Conservation (phyloP, 2,113 vertebrate species). For the Urocolius indicus region DNA sequence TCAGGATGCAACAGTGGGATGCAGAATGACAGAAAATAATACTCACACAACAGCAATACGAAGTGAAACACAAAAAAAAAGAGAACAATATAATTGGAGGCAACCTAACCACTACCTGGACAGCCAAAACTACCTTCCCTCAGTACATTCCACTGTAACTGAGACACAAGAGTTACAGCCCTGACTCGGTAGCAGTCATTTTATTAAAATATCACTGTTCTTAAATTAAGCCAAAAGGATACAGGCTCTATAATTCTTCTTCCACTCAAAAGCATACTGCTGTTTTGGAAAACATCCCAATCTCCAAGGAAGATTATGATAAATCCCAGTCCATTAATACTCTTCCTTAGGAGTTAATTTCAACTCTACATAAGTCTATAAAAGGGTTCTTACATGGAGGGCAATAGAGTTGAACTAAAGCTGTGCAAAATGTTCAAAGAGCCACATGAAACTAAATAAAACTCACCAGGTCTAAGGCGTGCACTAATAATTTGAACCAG, state of each 20-base stretch:
- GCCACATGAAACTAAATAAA: conserved; percentile 60
- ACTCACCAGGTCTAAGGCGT: conserved; percentile 57
- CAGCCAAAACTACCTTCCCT: neutral
- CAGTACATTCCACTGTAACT: neutral
- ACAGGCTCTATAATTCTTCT: conserved; percentile 15
- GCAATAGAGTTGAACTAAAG: conserved; percentile 68
- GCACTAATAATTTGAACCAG: conserved; percentile 67
- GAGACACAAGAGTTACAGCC: neutral
- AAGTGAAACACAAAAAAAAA: neutral
- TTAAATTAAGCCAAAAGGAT: conserved; percentile 18
- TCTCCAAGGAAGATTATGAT: conserved; percentile 38
- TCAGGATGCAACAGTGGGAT: neutral
- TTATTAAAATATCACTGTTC: conserved; percentile 25
- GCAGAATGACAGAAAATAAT: neutral
- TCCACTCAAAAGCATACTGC: conserved; percentile 23
- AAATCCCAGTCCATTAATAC: conserved; percentile 52
- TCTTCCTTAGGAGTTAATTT: conserved; percentile 65
- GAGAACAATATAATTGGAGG: neutral
- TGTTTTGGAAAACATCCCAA: conserved; percentile 49
- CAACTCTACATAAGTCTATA: conserved; percentile 44
- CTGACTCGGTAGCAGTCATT: neutral
- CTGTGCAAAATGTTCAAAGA: conserved; percentile 65
- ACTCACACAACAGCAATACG: neutral
- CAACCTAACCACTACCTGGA: neutral
- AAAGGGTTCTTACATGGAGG: conserved; percentile 57